phyloP scores from a whole-genome alignment of 2,888 invertebrate genomes.

The Heteromurus nitidus region DNA sequence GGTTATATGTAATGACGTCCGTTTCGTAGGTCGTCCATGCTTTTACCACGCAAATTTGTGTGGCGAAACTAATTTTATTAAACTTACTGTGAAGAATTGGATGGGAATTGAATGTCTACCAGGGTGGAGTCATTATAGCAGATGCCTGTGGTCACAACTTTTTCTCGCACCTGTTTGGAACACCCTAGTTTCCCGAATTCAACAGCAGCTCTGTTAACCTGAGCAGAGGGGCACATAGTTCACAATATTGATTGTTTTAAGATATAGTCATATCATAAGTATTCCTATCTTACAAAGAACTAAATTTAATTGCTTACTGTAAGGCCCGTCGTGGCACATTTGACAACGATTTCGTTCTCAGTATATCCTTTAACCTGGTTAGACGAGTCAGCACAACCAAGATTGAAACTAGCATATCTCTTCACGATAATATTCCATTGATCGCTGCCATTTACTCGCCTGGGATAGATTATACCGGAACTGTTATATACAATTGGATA shows the following conservation, averaged over 20 bases:
- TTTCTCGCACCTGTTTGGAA: slow-evolving; percentile 57
- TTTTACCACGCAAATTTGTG: neutral
- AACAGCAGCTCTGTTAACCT: slow-evolving; percentile 21
- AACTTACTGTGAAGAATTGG: slow-evolving; percentile 47
- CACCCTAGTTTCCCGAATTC: slow-evolving; percentile 65
- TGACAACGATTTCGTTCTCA: slow-evolving; percentile 16
- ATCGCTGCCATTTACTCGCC: slow-evolving; percentile 33
- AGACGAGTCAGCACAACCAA: slow-evolving; percentile 39
- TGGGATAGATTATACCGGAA: slow-evolving; percentile 53
- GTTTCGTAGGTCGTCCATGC: neutral
- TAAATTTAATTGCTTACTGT: slow-evolving; percentile 12
- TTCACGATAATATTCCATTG: slow-evolving; percentile 58
- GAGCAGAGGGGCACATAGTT: neutral
- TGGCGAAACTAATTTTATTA: neutral
- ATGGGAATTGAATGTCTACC: slow-evolving; percentile 61
- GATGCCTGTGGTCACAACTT: slow-evolving; percentile 39
- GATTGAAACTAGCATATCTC: slow-evolving; percentile 28
- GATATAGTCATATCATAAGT: neutral
- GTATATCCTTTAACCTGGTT: slow-evolving; percentile 23
- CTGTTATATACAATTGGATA: slow-evolving; percentile 61
- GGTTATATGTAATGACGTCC: neutral
- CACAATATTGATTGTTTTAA: neutral
- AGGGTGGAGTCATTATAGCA: slow-evolving; percentile 53
- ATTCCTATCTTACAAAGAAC: neutral
- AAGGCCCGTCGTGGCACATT: slow-evolving; percentile 21